These are phyloP conservation scores for Callopanchax toddi DNA, from an alignment of 2,113 vertebrate genomes.

Conservation along the genomic window DNA sequence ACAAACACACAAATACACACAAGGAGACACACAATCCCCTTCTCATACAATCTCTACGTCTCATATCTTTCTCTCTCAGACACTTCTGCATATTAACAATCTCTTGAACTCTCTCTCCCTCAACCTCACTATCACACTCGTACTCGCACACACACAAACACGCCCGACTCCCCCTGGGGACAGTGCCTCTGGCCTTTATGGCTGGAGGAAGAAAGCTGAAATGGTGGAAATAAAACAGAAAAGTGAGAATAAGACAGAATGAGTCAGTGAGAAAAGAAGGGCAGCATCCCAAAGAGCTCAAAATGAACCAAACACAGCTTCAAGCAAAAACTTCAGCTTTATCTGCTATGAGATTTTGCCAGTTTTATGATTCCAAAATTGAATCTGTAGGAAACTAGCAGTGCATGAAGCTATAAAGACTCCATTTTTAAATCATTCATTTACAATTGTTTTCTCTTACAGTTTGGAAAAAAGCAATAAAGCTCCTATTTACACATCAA, in stretches of 20 bases:
- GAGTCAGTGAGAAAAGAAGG: conserved; percentile 34
- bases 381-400: background rate
- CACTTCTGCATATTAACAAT: conserved; percentile 61
- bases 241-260: conserved; percentile 41
- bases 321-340: conserved; percentile 15
- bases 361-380: conserved; percentile 17
- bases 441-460: conserved; percentile 7
- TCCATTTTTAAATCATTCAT: background rate
- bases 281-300: conserved; percentile 50
- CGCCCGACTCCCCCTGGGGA: conserved; percentile 27
- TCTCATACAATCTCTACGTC: conserved; percentile 43
- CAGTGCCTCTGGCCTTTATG: conserved; percentile 54
- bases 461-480: background rate
- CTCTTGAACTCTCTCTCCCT: conserved; percentile 20
- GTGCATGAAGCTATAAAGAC: background rate
- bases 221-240: conserved; percentile 54
- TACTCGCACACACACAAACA: conserved; percentile 8
- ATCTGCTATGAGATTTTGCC: conserved; percentile 1
- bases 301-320: conserved; percentile 28
- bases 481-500: conserved; percentile 24
- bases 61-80: conserved; percentile 62
- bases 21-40: conserved; percentile 40
- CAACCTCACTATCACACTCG: conserved; percentile 1
- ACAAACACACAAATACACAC: conserved; percentile 21
- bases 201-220: conserved; percentile 59